Evolutionary conservation across 2,888 invertebrate genomes (phyloP), one percentile per base, ranked within the genome.

Genomic region (Ennomos fuscantarius): DNA sequence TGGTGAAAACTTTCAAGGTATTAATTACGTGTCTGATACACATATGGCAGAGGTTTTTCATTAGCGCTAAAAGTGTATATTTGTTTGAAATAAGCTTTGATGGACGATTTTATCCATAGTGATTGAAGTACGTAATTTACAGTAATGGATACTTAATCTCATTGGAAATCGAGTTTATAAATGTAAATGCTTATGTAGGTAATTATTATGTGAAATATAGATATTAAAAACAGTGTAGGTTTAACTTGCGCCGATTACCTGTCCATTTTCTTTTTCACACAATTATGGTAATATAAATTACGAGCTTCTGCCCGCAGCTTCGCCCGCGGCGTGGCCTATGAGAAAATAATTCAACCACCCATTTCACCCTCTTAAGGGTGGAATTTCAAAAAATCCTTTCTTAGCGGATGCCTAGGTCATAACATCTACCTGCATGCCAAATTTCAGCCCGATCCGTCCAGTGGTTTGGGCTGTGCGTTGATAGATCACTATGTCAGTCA

Each of bases 111-210:
- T 33, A 41, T 51, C 24, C 53, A 45, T 41, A 50, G 44, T 41
- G 50, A 51, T 54, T 13, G 39, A 12, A 47, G 56, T 58, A 57
- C 31, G 51, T 53, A 24, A 24, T 24, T 15, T 24, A 56, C 41
- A 24, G 11, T 42, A 42, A 39, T 37, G 41, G 36, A 32, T 32
- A 13, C 35, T 55, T 58, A 55, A 54, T 41, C 49, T 56, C 36
- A 46, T 52, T 32, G 44, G 53, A 49, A 60, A 54, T 51, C 51
- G 59, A 59, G 53, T 53, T 53, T 55, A 58, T 51, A 49, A 61
- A 62, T 69, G 69, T 71, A 74, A 72, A 74, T 69, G 70, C 73
- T 66, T 69, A 55, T 44, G 47, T 65, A 60, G 59, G 59, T 13
- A 11, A 32, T 48, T 47, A 24, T 47, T 32, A 35, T 42, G 42